Conservation (phyloP, 2,113 vertebrate genomes). For the Heterocephalus glaber region DNA sequence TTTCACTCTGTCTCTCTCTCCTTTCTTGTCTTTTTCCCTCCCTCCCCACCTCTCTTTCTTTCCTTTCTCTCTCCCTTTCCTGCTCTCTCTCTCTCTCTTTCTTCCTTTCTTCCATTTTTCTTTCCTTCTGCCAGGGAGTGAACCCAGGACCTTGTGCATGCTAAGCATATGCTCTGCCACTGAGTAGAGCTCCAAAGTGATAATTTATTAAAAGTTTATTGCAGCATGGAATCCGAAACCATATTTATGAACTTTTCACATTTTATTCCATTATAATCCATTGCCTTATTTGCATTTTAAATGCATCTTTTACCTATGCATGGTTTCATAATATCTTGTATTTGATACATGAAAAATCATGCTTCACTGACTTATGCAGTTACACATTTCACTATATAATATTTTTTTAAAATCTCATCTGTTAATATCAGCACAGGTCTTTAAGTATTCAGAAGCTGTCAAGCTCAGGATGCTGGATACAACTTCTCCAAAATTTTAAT, state of each 20-base stretch:
- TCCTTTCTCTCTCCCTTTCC: background rate
- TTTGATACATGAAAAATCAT: background rate
- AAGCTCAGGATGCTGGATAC: background rate
- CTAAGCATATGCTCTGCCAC: background rate
- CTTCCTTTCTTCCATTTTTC: fast-evolving
- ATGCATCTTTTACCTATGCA: background rate
- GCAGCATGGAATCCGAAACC: background rate
- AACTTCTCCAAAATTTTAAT: constrained; percentile 59
- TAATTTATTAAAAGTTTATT: constrained; percentile 32
- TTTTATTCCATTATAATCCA: background rate
- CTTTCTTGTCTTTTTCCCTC: background rate
- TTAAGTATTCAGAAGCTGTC: constrained; percentile 49
- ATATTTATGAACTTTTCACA: background rate
- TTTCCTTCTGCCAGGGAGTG: background rate
- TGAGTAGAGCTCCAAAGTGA: background rate
- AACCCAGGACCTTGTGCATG: background rate
- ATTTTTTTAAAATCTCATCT: background rate
- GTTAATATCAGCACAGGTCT: constrained; percentile 34
- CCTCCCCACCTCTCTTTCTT: background rate
- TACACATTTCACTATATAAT: background rate
- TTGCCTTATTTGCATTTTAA: constrained; percentile 6
- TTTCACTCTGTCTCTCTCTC: too few relatives aligned
- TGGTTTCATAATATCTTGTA: constrained; percentile 10
- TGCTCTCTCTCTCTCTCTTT: background rate
- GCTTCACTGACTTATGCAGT: background rate